Conservation (phyloP, 2,888 invertebrate species). For the Dryocosmus kuriphilus region DNA sequence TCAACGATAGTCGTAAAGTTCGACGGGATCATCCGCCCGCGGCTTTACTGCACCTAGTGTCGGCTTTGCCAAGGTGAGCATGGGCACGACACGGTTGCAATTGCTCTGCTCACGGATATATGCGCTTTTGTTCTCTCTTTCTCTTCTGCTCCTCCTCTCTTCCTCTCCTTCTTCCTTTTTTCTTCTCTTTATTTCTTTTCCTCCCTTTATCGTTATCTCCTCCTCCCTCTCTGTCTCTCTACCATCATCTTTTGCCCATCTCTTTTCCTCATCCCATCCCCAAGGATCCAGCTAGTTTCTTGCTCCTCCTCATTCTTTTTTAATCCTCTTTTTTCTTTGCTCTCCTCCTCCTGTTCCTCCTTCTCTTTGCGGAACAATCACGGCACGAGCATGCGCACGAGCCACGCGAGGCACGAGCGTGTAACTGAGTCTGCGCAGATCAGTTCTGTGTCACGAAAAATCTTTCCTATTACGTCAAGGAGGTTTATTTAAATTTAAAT, state of each 20-base stretch:
- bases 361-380: slow-evolving; percentile 70
- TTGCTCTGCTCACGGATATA: slow-evolving; percentile 28
- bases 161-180: background rate
- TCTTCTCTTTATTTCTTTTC: slow-evolving; percentile 19
- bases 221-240: slow-evolving; percentile 43
- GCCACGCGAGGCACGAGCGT: slow-evolving; percentile 61
- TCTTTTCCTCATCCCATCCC: background rate
- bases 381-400: slow-evolving; percentile 60
- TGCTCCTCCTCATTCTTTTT: background rate
- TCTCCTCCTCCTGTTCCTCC: slow-evolving; percentile 38
- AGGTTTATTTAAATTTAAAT: background rate
- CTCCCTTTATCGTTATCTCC: slow-evolving; percentile 20
- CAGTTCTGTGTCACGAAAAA: background rate
- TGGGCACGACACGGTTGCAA: slow-evolving; percentile 31
- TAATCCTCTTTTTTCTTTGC: slow-evolving; percentile 40
- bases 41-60: slow-evolving; percentile 28
- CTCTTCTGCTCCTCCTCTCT: background rate
- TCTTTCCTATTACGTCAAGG: background rate
- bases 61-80: slow-evolving; percentile 23
- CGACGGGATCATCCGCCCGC: slow-evolving; percentile 24
- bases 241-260: slow-evolving; percentile 33
- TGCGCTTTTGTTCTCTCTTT: background rate
- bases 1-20: slow-evolving; percentile 32
- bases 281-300: slow-evolving; percentile 6
- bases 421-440: slow-evolving; percentile 60